Evolutionary conservation across 2,797 vertebrate species (phyloP), one percentile per base, ranked within the genome.

Genomic region (Pangasius krempfi): DNA sequence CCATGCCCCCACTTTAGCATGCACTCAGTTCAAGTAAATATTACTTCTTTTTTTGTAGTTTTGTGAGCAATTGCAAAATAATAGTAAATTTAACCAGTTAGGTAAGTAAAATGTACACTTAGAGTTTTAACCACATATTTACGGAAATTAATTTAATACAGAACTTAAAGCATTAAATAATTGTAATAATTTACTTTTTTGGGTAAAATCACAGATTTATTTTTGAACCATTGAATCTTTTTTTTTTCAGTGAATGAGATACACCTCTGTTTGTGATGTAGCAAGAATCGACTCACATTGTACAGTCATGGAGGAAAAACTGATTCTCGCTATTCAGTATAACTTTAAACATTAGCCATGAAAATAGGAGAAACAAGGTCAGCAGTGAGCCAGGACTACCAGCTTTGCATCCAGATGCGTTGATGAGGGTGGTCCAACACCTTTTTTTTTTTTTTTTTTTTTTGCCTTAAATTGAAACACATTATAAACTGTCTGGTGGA

Each of bases 401-500:
- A 60, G 56, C 79, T 58, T 60, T 27, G 33, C 18, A 82, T 44
- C 80, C 80, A 82, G 80, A 82, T 62, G 22, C 5, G 12, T 82
- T 82, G 80, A 82, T 8, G 37, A 62, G 56, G 58, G 58, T 82
- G 56, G 37, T 44, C 58, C 80, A 44, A 16, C 5, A 40, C 79
- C 22, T 6, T 2, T 37, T 37, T 37, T 37, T 37, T 52, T 52
- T 73, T 18, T 40, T 72, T 22, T 37, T 37, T 70, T 70, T 70
- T 44, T 40, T 33, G 50, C n/a, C 7, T 14, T 12, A 79, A 47
- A n/a, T 14, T 37, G 30, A 60, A 83, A 40, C 20, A 62, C 47
- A 62, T 33, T 40, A 58, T 82, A n/a, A 58, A 81, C 79, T 82
- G 58, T 64, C 58, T 80, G 76, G 76, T 54, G 56, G 33, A 60